Base-by-base conservation (phyloP, 1,140 invertebrate genomes). In the Glossosoma conforme region DNA sequence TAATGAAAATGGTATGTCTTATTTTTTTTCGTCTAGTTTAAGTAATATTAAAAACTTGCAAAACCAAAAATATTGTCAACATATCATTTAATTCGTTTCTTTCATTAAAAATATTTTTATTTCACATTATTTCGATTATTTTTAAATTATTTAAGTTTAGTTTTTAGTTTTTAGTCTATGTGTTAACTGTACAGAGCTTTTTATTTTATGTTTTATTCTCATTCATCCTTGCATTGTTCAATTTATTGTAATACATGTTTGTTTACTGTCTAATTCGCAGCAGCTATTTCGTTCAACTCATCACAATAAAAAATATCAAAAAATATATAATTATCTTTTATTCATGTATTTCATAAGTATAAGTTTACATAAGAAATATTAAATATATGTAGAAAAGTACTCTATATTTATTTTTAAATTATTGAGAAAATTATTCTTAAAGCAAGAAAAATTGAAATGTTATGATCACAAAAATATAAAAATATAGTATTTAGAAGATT, bases 21-120 rank as follows among this genome's bases (percentile, higher is more conserved):
- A n/a, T n/a, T n/a, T n/a, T n/a, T n/a, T n/a, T n/a, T n/a, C n/a
- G n/a, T n/a, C n/a, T n/a, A n/a, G n/a, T n/a, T n/a, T n/a, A n/a
- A n/a, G n/a, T n/a, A n/a, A n/a, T n/a, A n/a, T n/a, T n/a, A n/a
- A n/a, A n/a, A n/a, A n/a, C n/a, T 38, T 38, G 36, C 36, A 38
- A 25, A 56, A 56, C 54, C 54, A 56, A 56, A 56, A 56, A 56
- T 56, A 56, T 56, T 56, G 54, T 56, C 54, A 56, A 56, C 54
- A 56, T 56, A 56, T 56, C 54, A 35, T 45, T 56, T 53, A 44
- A 50, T 38, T 21, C 20, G 28, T 54, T 25, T 40, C 24, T 48
- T 48, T 44, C 48, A 38, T 22, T n/a, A 30, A 18, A 18, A 28
- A 15, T 38, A 38, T 48, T 30, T 20, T 38, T 10, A 8, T 24